A percentile compares a stretch with the other conserved stretches of the same genome.
Conservation (phyloP, 2,888 invertebrate species). For the Cantharis rufa region DNA sequence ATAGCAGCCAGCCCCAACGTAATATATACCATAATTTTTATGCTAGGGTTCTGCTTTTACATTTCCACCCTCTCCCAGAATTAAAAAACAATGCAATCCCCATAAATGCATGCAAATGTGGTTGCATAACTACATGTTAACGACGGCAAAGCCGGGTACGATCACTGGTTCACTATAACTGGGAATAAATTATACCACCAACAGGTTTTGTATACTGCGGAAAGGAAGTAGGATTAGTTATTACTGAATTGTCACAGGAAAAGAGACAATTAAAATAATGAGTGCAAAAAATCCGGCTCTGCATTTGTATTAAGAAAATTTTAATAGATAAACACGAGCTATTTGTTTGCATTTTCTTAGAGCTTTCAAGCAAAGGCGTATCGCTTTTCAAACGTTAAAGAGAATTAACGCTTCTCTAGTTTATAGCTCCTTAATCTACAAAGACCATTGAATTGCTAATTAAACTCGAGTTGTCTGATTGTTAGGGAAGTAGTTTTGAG, state of each 20-base stretch:
- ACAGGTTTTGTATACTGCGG: background rate
- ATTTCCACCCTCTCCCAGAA: no score
- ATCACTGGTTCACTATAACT: background rate
- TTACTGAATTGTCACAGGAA: background rate
- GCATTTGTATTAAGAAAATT: background rate
- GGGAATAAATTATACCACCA: background rate
- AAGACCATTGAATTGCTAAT: slow-evolving; percentile 27
- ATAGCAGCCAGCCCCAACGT: no score
- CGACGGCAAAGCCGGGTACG: no score
- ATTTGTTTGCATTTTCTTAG: slow-evolving; percentile 13
- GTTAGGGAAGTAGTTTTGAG: slow-evolving; percentile 5
- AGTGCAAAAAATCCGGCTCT: background rate
- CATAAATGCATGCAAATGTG: no score
- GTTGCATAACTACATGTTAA: no score
- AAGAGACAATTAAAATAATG: background rate
- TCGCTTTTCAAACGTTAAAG: slow-evolving; percentile 18
- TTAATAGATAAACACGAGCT: slow-evolving; percentile 11
- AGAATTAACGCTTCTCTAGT: slow-evolving; percentile 24
- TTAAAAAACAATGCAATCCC: no score
- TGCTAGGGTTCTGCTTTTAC: no score
- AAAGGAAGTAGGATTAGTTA: background rate
- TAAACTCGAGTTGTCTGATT: slow-evolving; percentile 17
- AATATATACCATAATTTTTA: no score
- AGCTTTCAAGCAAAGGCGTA: slow-evolving; percentile 4
- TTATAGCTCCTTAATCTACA: slow-evolving; percentile 24